Evolutionary conservation across 1,140 invertebrate species (phyloP), one percentile per base, ranked within the genome.

Genomic region (Tenebrio molitor): DNA sequence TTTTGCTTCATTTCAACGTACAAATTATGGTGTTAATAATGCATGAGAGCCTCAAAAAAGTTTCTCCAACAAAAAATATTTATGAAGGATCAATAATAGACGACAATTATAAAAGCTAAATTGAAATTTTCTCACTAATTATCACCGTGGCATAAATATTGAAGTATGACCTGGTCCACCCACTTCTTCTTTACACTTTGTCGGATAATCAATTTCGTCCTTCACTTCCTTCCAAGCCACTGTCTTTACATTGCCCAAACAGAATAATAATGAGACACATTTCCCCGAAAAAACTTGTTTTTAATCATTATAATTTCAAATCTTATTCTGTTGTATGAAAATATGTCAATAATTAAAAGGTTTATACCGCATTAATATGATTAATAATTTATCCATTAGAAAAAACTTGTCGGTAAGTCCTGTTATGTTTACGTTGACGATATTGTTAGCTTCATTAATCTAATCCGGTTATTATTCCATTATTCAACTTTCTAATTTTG

Each of bases 321-420:
- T 53, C 46, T 10, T 12, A 58, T 58, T 58, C 29, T 58, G 50
- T 58, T 58, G 50, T 29, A 58, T 58, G 50, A 58, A 58, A 58
- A 58, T 58, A 58, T 58, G 50, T 58, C 50, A 58, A 21, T 58
- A 58, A 58, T 58, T 58, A 58, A 58, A 58, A 58, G 50, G 50
- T 58, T 58, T 58, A 58, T 14, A 25, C 4, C 19, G 19, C n/a
- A 58, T 58, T 58, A 58, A 25, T 14, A 12, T 33, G 21, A 58
- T 58, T 29, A 58, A 58, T 58, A 29, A 58, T 29, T 58, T 58
- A 58, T 58, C 29, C 7, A 14, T 15, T 14, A 12, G n/a, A 29
- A 58, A 58, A 58, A 58, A 58, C 21, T 29, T 58, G 50, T 46
- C 42, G 42, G 42, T 58, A 58, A 58, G 50, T 58, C 19, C 36